A percentile compares a stretch with the other conserved stretches of the same genome.
Conservation (phyloP, 2,113 vertebrate genomes). For the Otolemur garnettii region DNA sequence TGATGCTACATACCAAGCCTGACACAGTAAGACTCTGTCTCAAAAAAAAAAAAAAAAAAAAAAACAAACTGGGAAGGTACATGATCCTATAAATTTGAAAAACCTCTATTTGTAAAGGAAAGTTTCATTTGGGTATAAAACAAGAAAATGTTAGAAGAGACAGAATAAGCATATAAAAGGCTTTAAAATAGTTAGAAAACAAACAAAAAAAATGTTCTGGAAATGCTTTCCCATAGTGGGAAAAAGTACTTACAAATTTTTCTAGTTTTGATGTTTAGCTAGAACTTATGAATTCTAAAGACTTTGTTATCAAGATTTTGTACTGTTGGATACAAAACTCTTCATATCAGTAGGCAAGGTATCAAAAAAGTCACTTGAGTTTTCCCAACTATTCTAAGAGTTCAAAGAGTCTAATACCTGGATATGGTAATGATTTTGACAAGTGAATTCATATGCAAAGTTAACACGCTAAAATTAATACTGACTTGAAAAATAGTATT, state of each 20-base stretch:
- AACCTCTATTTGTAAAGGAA: conserved; percentile 17
- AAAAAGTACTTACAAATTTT: neutral
- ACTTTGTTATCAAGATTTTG: neutral
- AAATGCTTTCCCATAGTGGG: neutral
- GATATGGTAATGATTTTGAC: neutral
- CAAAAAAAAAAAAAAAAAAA: neutral
- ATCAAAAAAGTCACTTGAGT: neutral
- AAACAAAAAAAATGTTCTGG: neutral
- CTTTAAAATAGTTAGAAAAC: neutral
- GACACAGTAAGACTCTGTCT: neutral
- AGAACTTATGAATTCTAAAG: neutral
- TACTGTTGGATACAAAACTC: neutral
- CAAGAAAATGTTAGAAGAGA: neutral
- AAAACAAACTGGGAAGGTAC: neutral
- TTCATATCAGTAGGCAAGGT: neutral
- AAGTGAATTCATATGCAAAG: neutral
- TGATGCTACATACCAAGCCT: too few species aligned
- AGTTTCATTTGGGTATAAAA: neutral
- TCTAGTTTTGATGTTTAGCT: neutral
- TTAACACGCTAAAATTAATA: neutral
- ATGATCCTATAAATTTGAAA: neutral
- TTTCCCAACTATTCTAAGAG: neutral
- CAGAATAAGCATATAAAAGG: neutral
- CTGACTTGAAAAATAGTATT: neutral
- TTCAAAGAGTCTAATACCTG: neutral